Conservation (phyloP, 2,888 invertebrate genomes). For the Tetragnatha montana region DNA sequence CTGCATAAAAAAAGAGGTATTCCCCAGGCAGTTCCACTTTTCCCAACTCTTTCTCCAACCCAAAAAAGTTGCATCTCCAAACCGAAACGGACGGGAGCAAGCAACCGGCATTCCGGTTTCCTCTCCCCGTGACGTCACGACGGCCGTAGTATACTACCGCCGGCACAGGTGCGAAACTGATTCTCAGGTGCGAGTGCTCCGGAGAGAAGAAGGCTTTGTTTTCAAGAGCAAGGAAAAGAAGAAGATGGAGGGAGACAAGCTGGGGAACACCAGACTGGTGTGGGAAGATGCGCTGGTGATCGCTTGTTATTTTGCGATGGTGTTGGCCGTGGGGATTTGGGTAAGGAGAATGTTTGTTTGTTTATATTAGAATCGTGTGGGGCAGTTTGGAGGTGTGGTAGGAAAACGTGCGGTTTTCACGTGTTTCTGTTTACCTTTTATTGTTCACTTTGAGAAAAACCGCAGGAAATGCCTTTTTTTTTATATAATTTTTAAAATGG, state of each 20-base stretch:
- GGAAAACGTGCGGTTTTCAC: too few species aligned
- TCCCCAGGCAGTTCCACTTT: neutral
- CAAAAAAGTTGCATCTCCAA: neutral
- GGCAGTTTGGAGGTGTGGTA: too few species aligned
- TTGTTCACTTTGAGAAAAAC: too few species aligned
- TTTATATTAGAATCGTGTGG: neutral
- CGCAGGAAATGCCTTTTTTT: too few species aligned
- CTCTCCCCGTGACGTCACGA: neutral
- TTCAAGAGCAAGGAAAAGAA: neutral
- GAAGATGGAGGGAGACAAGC: conserved; percentile 48
- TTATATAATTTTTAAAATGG: too few species aligned
- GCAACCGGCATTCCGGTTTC: neutral
- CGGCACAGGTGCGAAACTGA: neutral
- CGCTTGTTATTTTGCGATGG: conserved; percentile 74
- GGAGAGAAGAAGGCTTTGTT: neutral
- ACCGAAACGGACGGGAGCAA: neutral
- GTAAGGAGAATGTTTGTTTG: conserved; percentile 73
- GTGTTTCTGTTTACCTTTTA: too few species aligned
- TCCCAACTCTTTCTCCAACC: neutral
- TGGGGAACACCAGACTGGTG: conserved; percentile 61
- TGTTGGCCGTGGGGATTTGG: conserved; percentile 75
- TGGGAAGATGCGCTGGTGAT: conserved; percentile 75
- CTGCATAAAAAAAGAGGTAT: neutral
- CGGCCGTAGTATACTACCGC: neutral
- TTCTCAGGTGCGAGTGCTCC: neutral